Base-by-base conservation (phyloP, 2,113 vertebrate species). In the Rhipidura dahli region DNA sequence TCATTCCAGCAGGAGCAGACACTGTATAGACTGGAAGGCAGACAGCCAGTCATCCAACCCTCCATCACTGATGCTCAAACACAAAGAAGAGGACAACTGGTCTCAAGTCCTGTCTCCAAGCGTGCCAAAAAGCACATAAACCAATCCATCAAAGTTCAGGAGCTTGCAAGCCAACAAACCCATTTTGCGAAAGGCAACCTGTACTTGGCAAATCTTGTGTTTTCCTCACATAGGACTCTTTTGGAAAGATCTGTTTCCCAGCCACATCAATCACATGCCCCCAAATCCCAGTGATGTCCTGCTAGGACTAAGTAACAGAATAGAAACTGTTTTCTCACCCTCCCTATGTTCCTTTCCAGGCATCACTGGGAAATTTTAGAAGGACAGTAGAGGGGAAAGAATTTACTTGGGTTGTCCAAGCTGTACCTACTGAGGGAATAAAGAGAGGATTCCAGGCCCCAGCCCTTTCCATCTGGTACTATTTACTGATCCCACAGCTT, bases 361-460 rank as follows among this genome's bases (percentile, higher is more conserved):
- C 90, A 96, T 76, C 79, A 86, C 56, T 10, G n/a, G 49, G 92
- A 93, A 89, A 93, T 92, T 92, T 90, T 90, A 96, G 79, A 86
- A 92, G 83, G 64, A 83, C 72, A 89, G 60, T 23, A 68, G 31
- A 9, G 40, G 42, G 53, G 50, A 77, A 88, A 86, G 79, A 90
- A 93, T 80, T 82, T 63, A 50, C 39, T 80, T 59, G 76, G 40
- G 37, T 61, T 83, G 44, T 83, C 75, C 87, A 81, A 83, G 76
- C 85, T 87, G 64, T 42, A 89, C 68, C 92, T 83, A 47, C 21
- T 33, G 40, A 16, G 47, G 51, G 64, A 95, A 86, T 86, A n/a
- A 63, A 60, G 24, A 66, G 33, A 90, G 40, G 28, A 35, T 76
- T 88, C 87, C 54, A 91, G 69, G 26, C 42, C 87, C 30, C 83